These are phyloP conservation scores for Encarsia formosa DNA, from an alignment of 2,888 invertebrate genomes.

Conservation along the genomic window DNA sequence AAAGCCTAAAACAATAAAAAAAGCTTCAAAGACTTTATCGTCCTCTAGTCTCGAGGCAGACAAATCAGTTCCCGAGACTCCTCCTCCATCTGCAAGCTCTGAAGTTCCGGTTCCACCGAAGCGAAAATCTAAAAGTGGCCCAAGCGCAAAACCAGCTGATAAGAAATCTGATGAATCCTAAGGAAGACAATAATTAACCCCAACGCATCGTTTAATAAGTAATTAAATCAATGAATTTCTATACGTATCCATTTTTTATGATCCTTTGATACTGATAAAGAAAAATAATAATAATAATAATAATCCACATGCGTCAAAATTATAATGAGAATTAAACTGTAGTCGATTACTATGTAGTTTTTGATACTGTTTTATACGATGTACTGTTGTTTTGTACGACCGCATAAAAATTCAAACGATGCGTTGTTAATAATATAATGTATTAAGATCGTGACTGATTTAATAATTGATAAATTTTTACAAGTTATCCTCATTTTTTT, in stretches of 20 bases:
- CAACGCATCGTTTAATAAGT: slow-evolving; percentile 3
- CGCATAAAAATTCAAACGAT: background rate
- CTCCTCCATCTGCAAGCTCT: slow-evolving; percentile 50
- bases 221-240: too few species aligned
- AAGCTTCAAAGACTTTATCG: slow-evolving; percentile 47
- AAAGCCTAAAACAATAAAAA: slow-evolving; percentile 50
- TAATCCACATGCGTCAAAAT: too few species aligned
- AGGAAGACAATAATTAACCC: slow-evolving; percentile 7
- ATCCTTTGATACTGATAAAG: too few species aligned
- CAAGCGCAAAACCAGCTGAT: slow-evolving; percentile 26
- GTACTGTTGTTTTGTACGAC: background rate
- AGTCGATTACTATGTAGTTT: slow-evolving; percentile 9
- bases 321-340: too few species aligned
- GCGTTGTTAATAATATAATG: slow-evolving; percentile 4
- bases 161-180: slow-evolving; percentile 33
- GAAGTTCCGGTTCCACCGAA: slow-evolving; percentile 53
- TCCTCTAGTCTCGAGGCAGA: slow-evolving; percentile 48
- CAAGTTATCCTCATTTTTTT: background rate
- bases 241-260: too few species aligned
- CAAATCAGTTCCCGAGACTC: slow-evolving; percentile 53
- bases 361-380: slow-evolving; percentile 7
- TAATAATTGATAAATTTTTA: slow-evolving; percentile 5
- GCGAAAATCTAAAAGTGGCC: slow-evolving; percentile 38
- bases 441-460: slow-evolving; percentile 5
- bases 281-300: too few species aligned